These are phyloP conservation scores for Parasteatoda lunata DNA, from an alignment of 2,888 invertebrate genomes.

Conservation along the genomic window DNA sequence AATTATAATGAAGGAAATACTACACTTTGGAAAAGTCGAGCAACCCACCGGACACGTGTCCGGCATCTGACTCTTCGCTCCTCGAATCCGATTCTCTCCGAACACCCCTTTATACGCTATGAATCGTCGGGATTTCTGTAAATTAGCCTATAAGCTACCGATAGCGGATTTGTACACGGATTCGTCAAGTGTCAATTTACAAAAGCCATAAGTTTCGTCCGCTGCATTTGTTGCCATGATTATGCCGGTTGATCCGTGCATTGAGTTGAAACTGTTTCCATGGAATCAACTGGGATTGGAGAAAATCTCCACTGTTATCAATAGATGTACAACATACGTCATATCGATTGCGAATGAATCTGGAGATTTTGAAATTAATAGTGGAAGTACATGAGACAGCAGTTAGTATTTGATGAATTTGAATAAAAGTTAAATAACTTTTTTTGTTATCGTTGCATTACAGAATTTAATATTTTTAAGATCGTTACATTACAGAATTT, in stretches of 20 bases:
- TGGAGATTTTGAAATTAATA: no score
- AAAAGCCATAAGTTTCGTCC: neutral
- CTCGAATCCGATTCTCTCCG: conserved; percentile 21
- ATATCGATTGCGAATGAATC: no score
- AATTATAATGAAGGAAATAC: no score
- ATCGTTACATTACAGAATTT: no score
- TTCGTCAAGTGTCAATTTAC: conserved; percentile 19
- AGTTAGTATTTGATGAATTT: no score
- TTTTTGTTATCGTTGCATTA: no score
- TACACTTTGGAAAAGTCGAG: neutral
- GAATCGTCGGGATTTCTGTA: conserved; percentile 27
- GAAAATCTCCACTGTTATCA: no score
- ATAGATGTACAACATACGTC: no score
- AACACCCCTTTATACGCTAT: conserved; percentile 2
- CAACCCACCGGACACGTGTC: conserved; percentile 8
- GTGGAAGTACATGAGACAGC: no score
- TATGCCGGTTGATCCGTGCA: neutral
- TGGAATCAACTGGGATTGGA: neutral
- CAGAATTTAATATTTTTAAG: no score
- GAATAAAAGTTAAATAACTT: no score
- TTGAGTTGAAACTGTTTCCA: neutral
- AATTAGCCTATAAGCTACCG: conserved; percentile 30
- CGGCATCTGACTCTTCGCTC: conserved; percentile 49
- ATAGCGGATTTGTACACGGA: conserved; percentile 35
- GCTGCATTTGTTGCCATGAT: neutral